Percentiles rank a stretch among this genome's conserved stretches.
These are phyloP conservation scores for Hypsibius dujardini DNA, from an alignment of 1,140 invertebrate genomes.

Conservation along the genomic window DNA sequence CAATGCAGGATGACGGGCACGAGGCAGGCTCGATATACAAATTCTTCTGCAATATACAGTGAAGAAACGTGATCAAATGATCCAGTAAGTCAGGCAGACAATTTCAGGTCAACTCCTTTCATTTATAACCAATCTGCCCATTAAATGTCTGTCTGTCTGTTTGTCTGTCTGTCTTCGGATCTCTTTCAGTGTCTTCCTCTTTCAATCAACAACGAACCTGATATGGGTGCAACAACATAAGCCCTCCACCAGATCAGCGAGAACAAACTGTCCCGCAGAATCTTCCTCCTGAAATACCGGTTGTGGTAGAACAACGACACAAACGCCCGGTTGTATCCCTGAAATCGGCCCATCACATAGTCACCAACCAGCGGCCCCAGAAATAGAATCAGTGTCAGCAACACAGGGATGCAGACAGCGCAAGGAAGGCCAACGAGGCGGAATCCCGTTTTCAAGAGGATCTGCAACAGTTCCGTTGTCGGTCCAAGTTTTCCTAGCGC, in stretches of 20 bases:
- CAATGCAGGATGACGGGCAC: constrained; percentile 66
- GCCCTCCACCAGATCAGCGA: constrained; percentile 57
- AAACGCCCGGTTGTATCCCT: constrained; percentile 22
- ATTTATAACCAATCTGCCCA: too few species aligned
- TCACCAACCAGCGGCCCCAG: constrained; percentile 56
- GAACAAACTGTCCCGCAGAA: constrained; percentile 57
- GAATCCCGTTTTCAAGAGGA: constrained; percentile 47
- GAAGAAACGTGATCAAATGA: too few species aligned
- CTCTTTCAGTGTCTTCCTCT: too few species aligned
- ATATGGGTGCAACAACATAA: constrained; percentile 18
- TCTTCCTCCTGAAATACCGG: constrained; percentile 51
- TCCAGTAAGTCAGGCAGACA: too few species aligned
- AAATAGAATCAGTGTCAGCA: constrained; percentile 65
- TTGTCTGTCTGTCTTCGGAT: too few species aligned
- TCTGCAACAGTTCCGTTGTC: not conserved
- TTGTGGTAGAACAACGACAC: constrained; percentile 29
- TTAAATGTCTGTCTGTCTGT: too few species aligned
- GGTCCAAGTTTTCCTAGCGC: not conserved
- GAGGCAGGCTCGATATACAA: constrained; percentile 84
- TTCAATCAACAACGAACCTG: too few species aligned
- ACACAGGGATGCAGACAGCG: constrained; percentile 52
- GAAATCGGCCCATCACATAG: constrained; percentile 25
- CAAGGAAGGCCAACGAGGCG: constrained; percentile 50
- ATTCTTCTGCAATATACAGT: constrained; percentile 51
- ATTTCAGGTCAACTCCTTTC: too few species aligned